phyloP scores from a whole-genome alignment of 2,113 vertebrate genomes.

The Xenopus tropicalis region DNA sequence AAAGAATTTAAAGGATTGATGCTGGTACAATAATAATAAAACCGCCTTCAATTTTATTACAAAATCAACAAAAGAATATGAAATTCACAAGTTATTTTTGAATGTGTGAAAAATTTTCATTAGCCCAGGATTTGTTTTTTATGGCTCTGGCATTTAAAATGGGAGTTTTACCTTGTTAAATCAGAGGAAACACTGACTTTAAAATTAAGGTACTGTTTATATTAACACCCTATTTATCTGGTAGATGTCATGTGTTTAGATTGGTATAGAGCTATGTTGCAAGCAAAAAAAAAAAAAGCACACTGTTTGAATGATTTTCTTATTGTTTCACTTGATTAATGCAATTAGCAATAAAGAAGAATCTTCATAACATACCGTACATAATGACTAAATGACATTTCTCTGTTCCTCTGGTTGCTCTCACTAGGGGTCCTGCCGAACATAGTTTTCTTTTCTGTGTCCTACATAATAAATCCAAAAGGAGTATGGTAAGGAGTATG shows the following conservation, averaged over 20 bases:
- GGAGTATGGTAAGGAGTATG: no score
- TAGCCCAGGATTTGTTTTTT: slow-evolving; percentile 5
- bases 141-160: not conserved
- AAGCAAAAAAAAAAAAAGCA: not conserved
- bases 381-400: no score
- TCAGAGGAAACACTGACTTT: not conserved
- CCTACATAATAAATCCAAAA: no score
- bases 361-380: no score
- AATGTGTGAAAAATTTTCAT: slow-evolving; percentile 6
- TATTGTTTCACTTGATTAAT: no score
- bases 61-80: slow-evolving; percentile 5
- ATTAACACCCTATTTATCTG: slow-evolving; percentile 1
- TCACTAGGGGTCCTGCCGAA: no score
- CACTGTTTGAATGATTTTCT: not conserved
- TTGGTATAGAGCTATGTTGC: not conserved
- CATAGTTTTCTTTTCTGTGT: no score
- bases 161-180: slow-evolving; percentile 5
- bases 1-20: slow-evolving; percentile 2
- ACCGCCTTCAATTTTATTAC: not conserved
- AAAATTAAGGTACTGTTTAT: not conserved
- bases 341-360: no score
- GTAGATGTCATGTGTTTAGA: not conserved
- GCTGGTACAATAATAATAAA: slow-evolving; percentile 1
- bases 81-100: slow-evolving; percentile 1
- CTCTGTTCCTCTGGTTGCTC: no score